These are phyloP conservation scores for Chascanopsetta lugubris DNA, from an alignment of 2,113 vertebrate genomes.

Conservation along the genomic window DNA sequence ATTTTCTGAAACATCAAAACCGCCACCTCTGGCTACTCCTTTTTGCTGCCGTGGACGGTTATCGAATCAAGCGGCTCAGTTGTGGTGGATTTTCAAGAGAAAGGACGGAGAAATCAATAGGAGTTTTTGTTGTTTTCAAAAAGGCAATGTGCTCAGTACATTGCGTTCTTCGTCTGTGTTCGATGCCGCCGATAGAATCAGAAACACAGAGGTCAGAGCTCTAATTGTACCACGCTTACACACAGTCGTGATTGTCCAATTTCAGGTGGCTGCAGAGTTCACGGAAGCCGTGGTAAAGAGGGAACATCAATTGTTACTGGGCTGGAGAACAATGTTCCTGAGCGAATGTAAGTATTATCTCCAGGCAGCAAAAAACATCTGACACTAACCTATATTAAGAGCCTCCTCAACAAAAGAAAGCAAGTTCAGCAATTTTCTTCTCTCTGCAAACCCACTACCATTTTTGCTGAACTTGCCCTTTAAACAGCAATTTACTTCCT, in stretches of 20 bases:
- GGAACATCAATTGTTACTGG: conserved; percentile 27
- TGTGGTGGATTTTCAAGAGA: conserved; percentile 1
- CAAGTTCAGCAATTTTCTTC: conserved; percentile 64
- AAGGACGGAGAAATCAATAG: conserved; percentile 8
- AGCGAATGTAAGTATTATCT: conserved; percentile 28
- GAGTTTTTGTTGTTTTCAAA: background rate
- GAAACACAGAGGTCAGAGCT: background rate
- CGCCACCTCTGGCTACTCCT: background rate
- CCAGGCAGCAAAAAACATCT: conserved; percentile 47
- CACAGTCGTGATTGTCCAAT: background rate
- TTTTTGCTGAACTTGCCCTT: conserved; percentile 61
- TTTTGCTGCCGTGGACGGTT: background rate
- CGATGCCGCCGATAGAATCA: background rate
- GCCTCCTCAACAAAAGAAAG: conserved; percentile 60
- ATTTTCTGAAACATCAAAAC: conserved; percentile 23
- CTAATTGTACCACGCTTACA: background rate
- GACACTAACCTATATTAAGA: conserved; percentile 68
- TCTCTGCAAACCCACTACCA: conserved; percentile 43
- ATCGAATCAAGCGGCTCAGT: conserved; percentile 16
- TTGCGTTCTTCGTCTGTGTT: background rate
- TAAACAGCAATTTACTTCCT: conserved; percentile 46
- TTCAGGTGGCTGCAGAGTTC: conserved; percentile 16
- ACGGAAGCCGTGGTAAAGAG: conserved; percentile 15
- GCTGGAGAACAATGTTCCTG: conserved; percentile 35
- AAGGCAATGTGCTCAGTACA: background rate